These are phyloP conservation scores for Drosophila villosipedis DNA, from an alignment of 2,888 invertebrate species.

Conservation along the genomic window DNA sequence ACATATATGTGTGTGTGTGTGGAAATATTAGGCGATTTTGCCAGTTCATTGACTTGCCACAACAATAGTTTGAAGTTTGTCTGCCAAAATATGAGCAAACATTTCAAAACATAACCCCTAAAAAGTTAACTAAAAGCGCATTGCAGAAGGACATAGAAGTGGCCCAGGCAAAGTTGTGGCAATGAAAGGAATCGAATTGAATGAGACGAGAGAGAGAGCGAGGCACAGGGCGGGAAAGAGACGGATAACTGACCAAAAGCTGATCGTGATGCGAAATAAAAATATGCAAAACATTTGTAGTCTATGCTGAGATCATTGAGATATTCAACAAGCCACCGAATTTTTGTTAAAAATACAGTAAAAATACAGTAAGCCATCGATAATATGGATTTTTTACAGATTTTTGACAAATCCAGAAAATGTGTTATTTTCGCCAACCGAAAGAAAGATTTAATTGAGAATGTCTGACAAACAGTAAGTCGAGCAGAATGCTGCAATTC, in stretches of 20 bases:
- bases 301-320: background rate
- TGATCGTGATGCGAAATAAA: background rate
- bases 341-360: background rate
- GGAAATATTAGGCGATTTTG: constrained; percentile 78
- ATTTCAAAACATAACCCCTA: constrained; percentile 16
- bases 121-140: background rate
- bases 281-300: background rate
- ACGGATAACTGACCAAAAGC: background rate
- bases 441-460: background rate
- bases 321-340: background rate
- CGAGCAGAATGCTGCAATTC: constrained; percentile 2
- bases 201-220: background rate
- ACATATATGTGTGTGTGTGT: constrained; percentile 28
- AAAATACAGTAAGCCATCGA: background rate
- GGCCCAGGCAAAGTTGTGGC: constrained; percentile 13
- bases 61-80: constrained; percentile 80
- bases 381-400: background rate
- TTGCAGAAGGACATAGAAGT: constrained; percentile 13
- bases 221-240: background rate
- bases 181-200: constrained; percentile 5
- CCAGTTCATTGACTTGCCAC: constrained; percentile 78
- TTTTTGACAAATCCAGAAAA: background rate
- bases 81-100: constrained; percentile 71
- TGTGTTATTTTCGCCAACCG: background rate
- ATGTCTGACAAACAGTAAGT: constrained; percentile 18